phyloP scores from a whole-genome alignment of 2,797 vertebrate species.

The Takifugu rubripes region DNA sequence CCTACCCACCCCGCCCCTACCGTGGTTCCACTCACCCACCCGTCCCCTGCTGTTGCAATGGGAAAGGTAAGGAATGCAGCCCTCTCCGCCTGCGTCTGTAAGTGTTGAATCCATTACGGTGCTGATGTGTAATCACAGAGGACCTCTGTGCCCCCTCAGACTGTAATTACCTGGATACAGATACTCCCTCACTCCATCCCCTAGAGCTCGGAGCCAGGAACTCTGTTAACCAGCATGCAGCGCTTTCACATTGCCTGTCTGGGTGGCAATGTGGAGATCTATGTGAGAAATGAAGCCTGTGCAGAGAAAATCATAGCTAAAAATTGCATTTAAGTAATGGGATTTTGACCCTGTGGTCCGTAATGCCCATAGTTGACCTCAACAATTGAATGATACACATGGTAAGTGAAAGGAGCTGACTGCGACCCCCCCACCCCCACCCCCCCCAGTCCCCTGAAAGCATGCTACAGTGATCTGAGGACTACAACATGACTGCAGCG shows the following conservation, averaged over 20 bases:
- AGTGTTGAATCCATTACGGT: conserved; percentile 84
- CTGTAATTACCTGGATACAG: conserved; percentile 80
- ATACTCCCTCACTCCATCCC: conserved; percentile 71
- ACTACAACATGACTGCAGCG: conserved; percentile 53
- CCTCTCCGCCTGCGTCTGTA: conserved; percentile 65
- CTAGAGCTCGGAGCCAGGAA: conserved; percentile 63
- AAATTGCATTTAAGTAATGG: conserved; percentile 59
- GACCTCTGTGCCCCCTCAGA: conserved; percentile 75
- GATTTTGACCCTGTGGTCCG: conserved; percentile 58
- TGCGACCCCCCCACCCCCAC: neutral
- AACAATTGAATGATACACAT: conserved; percentile 49
- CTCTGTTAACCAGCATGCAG: conserved; percentile 73
- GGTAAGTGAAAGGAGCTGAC: conserved; percentile 42
- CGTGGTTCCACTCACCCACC: conserved; percentile 35
- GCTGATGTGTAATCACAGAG: conserved; percentile 83
- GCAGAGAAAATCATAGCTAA: conserved; percentile 32
- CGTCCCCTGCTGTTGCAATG: conserved; percentile 48
- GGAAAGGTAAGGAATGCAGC: conserved; percentile 62
- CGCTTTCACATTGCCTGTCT: conserved; percentile 49
- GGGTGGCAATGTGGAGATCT: conserved; percentile 48
- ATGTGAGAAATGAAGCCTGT: conserved; percentile 46
- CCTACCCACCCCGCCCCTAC: conserved; percentile 60
- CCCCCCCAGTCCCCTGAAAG: neutral
- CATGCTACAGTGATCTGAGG: conserved; percentile 46
- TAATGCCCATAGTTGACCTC: conserved; percentile 47